phyloP scores from a whole-genome alignment of 2,113 vertebrate species.

The Puntigrus tetrazona region DNA sequence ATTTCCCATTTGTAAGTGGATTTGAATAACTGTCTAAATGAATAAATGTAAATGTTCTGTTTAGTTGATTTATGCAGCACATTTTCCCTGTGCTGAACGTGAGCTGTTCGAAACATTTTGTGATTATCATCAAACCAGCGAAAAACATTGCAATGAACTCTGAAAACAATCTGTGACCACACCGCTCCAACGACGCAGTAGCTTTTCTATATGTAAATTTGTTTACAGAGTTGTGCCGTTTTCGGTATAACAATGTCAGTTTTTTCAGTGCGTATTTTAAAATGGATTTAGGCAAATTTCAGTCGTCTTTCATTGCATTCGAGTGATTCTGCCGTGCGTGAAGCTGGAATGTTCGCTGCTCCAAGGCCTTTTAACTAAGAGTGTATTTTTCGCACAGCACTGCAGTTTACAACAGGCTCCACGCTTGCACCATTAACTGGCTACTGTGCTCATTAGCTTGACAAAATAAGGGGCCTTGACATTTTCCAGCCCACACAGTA shows the following conservation, averaged over 20 bases:
- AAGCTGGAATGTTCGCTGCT: neutral
- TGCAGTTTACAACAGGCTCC: constrained; percentile 41
- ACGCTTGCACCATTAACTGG: constrained; percentile 37
- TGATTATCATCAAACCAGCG: constrained; percentile 26
- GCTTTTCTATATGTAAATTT: constrained; percentile 1
- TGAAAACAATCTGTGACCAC: constrained; percentile 6
- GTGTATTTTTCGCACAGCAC: constrained; percentile 27
- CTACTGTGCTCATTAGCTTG: constrained; percentile 51
- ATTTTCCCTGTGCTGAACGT: neutral
- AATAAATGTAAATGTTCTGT: neutral
- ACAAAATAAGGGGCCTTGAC: constrained; percentile 49
- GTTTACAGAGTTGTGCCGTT: neutral
- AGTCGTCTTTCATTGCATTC: neutral
- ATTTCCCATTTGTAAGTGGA: neutral
- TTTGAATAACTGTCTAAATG: neutral
- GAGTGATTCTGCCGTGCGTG: neutral
- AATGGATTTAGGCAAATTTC: constrained; percentile 13
- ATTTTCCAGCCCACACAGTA: constrained; percentile 51
- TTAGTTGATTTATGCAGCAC: constrained; percentile 14
- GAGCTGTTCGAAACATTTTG: neutral
- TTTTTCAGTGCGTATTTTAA: neutral
- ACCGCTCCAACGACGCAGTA: neutral
- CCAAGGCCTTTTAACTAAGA: constrained; percentile 33
- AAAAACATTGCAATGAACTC: constrained; percentile 18
- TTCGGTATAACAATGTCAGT: constrained; percentile 2